Percentiles rank a stretch among this genome's conserved stretches.
Conservation (phyloP, 2,888 invertebrate species). For the Clistopyga incitator region DNA sequence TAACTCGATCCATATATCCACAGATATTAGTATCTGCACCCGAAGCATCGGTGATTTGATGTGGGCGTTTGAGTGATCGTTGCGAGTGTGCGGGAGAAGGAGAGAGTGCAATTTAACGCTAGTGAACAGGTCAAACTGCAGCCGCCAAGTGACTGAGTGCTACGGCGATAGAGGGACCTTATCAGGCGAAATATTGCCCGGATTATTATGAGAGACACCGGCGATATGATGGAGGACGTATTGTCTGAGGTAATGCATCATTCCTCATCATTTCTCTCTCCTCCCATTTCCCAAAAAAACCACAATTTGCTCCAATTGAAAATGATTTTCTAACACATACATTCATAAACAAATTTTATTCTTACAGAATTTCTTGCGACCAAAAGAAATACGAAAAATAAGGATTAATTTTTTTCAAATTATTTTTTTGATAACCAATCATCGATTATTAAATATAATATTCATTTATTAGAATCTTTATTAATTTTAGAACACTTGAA, state of each 20-base stretch:
- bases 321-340: too few relatives aligned
- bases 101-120: constrained; percentile 2
- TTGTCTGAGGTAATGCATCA: constrained; percentile 78
- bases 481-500: too few relatives aligned
- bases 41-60: not conserved
- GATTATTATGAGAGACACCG: constrained; percentile 78
- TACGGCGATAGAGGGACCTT: constrained; percentile 29
- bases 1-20: not conserved
- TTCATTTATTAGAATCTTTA: too few relatives aligned
- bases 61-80: constrained; percentile 76
- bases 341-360: too few relatives aligned
- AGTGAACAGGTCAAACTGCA: constrained; percentile 3
- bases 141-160: constrained; percentile 19
- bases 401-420: too few relatives aligned
- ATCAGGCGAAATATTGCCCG: constrained; percentile 14
- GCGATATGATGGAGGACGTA: constrained; percentile 81
- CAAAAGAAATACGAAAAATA: too few relatives aligned
- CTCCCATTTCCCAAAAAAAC: not conserved
- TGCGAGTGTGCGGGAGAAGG: constrained; percentile 68
- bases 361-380: too few relatives aligned
- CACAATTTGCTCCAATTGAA: too few relatives aligned
- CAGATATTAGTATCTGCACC: constrained; percentile 22
- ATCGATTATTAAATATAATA: too few relatives aligned
- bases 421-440: too few relatives aligned
- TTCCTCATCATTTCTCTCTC: not conserved